Evolutionary conservation across 2,797 vertebrate genomes (phyloP), one percentile per base, ranked within the genome.

Genomic region (Ceryle rudis): DNA sequence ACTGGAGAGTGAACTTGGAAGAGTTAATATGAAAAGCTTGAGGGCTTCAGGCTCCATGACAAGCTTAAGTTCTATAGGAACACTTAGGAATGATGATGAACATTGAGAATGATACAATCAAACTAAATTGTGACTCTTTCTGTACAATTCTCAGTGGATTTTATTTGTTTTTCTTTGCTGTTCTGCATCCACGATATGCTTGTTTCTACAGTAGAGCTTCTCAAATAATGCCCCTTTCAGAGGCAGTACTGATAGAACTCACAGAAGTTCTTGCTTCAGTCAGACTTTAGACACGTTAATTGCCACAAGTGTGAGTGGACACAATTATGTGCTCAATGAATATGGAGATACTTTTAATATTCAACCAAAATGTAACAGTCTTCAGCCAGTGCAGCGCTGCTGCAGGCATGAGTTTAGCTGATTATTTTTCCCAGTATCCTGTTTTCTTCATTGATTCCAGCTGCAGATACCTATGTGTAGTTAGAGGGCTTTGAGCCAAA

Each of bases 141-240:
- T 64, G 60, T 69, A 26, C 2, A n/a, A 7, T 42, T 89, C 12
- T 46, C 14, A 3, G 0, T 51, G 2, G 0, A 7, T 42, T 66
- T 73, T 11, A 6, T 18, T 87, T 61, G 42, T 8, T 57, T 90
- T 86, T 35, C 23, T 62, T 17, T n/a, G 33, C 28, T 39, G 17
- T 70, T 91, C 26, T 23, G 13, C 65, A 3, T 33, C 4, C 6
- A 13, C 55, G 15, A 9, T 41, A 17, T 3, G 10, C 35, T 75
- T 44, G 3, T 19, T 72, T 46, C 11, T 47, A 4, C 18, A 7
- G 9, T 6, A 57, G 44, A 52, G 33, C n/a, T 75, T 28, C 42
- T 79, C 28, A 15, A 29, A 23, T 20, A 67, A 18, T 47, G 4
- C 17, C 10, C 8, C 8, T 14, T 67, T 80, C 39, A 64, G 80